These are phyloP conservation scores for Cheilosia vulpina DNA, from an alignment of 2,888 invertebrate species.

Conservation along the genomic window DNA sequence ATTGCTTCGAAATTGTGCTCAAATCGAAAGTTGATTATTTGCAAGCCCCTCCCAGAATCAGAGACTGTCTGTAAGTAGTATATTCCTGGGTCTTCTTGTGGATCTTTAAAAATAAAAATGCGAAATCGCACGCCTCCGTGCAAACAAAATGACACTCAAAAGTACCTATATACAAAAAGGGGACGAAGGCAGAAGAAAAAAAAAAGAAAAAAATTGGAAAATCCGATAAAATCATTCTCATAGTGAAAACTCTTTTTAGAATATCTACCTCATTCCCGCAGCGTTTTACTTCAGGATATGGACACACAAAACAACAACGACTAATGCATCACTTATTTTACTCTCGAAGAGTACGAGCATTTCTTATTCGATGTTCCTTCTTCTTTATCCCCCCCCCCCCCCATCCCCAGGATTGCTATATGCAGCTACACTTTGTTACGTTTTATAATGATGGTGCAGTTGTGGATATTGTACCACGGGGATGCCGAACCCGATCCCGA, in stretches of 20 bases:
- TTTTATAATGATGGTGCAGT: constrained; percentile 49
- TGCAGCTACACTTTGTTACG: constrained; percentile 66
- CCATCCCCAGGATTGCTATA: constrained; percentile 32
- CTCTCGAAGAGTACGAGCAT: constrained; percentile 12
- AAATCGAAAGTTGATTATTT: constrained; percentile 64
- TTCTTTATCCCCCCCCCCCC: not conserved
- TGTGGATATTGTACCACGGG: constrained; percentile 30
- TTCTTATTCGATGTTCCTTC: not conserved
- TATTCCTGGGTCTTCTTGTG: constrained; percentile 20
- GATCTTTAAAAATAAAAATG: constrained; percentile 36
- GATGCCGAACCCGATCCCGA: constrained; percentile 3
- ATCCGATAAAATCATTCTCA: constrained; percentile 67
- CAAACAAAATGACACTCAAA: constrained; percentile 3
- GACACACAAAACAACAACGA: constrained; percentile 73
- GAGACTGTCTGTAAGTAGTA: constrained; percentile 29
- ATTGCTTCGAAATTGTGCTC: constrained; percentile 53
- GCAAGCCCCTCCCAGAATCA: constrained; percentile 4
- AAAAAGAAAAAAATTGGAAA: constrained; percentile 28
- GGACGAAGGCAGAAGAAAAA: constrained; percentile 1
- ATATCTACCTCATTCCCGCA: constrained; percentile 46
- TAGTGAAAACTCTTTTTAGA: constrained; percentile 49
- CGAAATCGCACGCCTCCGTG: not conserved
- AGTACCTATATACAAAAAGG: not conserved
- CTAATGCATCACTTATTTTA: constrained; percentile 71
- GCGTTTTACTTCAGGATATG: constrained; percentile 60